phyloP scores from a whole-genome alignment of 2,113 vertebrate genomes.

The Ariopsis seemanni region DNA sequence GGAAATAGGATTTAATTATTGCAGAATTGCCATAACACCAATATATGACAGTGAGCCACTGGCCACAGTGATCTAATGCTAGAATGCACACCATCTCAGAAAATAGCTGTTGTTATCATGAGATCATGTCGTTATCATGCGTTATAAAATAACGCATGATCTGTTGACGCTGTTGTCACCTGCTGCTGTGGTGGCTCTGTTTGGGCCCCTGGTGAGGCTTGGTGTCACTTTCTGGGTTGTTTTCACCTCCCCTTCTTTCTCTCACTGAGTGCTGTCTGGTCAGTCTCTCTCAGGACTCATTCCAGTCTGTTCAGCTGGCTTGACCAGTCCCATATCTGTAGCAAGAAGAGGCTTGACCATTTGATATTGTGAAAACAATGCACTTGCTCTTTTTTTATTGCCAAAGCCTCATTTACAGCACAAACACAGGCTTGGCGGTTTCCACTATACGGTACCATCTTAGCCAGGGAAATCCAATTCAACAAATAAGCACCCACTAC shows the following conservation, averaged over 20 bases:
- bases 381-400: background rate
- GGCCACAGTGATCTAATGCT: too few relatives aligned
- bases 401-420: background rate
- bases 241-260: background rate
- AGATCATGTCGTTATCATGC: too few relatives aligned
- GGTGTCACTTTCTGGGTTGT: background rate
- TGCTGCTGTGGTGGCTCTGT: background rate
- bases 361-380: background rate
- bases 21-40: too few relatives aligned
- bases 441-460: background rate
- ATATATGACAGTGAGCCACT: too few relatives aligned
- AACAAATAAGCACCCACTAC: background rate
- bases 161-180: background rate
- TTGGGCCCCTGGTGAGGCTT: background rate
- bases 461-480: background rate
- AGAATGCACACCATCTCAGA: too few relatives aligned
- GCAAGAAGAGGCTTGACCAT: background rate
- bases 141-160: background rate
- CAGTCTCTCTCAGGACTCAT: background rate
- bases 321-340: background rate
- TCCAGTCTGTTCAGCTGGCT: background rate
- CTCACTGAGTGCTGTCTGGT: background rate
- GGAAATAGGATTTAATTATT: too few relatives aligned
- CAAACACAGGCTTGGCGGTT: background rate
- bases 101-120: too few relatives aligned